These are phyloP conservation scores for Eunapius fragilis DNA, from an alignment of 37 sponge, comb jelly and placozoan genomes.

Conservation along the genomic window DNA sequence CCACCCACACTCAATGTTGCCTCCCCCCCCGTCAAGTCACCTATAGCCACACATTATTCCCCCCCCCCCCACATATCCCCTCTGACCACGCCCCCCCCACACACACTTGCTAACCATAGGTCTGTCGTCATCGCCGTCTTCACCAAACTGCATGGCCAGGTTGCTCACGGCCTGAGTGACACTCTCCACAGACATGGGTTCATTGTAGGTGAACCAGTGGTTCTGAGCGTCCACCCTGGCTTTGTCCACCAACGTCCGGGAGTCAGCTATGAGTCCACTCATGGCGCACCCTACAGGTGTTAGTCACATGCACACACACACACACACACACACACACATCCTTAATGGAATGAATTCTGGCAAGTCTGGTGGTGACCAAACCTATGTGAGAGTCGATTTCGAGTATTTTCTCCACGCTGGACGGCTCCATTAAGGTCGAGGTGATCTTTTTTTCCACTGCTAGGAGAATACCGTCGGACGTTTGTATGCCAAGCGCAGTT, in stretches of 20 bases:
- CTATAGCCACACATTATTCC: too few relatives aligned
- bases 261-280: slow-evolving; percentile 97
- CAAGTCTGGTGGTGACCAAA: too few relatives aligned
- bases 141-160: slow-evolving; percentile 93
- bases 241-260: slow-evolving; percentile 93
- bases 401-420: slow-evolving; percentile 92
- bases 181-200: slow-evolving; percentile 93
- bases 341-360: too few relatives aligned
- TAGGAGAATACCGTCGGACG: slow-evolving; percentile 90
- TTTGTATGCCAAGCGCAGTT: slow-evolving; percentile 93
- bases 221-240: slow-evolving; percentile 97
- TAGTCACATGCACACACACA: not conserved
- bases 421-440: slow-evolving; percentile 90
- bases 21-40: too few relatives aligned
- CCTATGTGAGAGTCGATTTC: slow-evolving; percentile 95
- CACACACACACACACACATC: not conserved
- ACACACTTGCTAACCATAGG: slow-evolving; percentile 65
- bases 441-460: slow-evolving; percentile 95
- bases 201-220: slow-evolving; percentile 98
- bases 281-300: slow-evolving; percentile 82
- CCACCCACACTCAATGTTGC: too few relatives aligned
- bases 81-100: not conserved
- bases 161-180: slow-evolving; percentile 93
- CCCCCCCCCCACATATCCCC: too few relatives aligned
- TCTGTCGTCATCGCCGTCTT: slow-evolving; percentile 77